Evolutionary conservation across 2,888 invertebrate genomes (phyloP).

Genomic region (Lasiommata megera): DNA sequence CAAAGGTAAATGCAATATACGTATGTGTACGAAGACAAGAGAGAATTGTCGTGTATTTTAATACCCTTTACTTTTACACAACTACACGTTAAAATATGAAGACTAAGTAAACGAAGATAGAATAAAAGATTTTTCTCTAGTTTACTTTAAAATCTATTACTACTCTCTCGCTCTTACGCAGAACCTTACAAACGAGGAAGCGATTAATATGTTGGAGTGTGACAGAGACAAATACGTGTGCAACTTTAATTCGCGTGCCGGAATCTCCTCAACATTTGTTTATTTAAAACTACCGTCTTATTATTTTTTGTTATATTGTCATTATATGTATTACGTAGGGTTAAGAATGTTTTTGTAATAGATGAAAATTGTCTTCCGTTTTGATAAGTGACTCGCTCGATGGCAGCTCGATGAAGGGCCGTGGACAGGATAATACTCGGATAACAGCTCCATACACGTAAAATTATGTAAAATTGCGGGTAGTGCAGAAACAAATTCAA

Average conservation of each 20-base stretch:
- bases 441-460: background rate
- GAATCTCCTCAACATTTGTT: constrained; percentile 35
- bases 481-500: background rate
- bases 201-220: too few relatives aligned
- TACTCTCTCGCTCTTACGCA: too few relatives aligned
- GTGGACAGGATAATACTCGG: background rate
- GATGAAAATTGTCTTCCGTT: constrained; percentile 64
- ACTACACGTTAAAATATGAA: too few relatives aligned
- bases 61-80: too few relatives aligned
- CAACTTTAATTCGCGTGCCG: constrained; percentile 15
- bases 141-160: too few relatives aligned
- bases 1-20: background rate
- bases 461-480: background rate
- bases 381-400: constrained; percentile 44
- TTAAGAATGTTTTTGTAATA: constrained; percentile 22
- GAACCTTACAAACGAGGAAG: too few relatives aligned
- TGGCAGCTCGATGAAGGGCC: constrained; percentile 42
- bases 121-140: too few relatives aligned
- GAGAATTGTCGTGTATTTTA: too few relatives aligned
- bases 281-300: constrained; percentile 31
- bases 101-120: too few relatives aligned
- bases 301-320: constrained; percentile 33
- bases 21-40: background rate
- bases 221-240: background rate
- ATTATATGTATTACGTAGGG: constrained; percentile 29